Evolutionary conservation across 2,113 vertebrate species (phyloP).

Genomic region (Gadus macrocephalus): DNA sequence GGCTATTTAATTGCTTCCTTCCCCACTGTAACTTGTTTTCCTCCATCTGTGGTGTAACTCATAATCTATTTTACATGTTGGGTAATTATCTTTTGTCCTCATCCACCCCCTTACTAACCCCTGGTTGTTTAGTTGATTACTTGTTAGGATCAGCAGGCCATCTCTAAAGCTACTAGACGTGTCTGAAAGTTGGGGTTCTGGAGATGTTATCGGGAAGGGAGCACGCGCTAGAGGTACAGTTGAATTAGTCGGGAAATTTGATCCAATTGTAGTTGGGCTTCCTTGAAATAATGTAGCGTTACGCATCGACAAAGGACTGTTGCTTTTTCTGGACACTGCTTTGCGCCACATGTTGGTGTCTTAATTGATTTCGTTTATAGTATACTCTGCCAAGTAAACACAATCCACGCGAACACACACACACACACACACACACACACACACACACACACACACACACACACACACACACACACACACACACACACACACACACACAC

Average conservation of each 20-base stretch:
- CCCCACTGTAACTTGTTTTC: slow-evolving; percentile 67
- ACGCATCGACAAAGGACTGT: too few species aligned
- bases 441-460: too few species aligned
- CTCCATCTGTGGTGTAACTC: slow-evolving; percentile 69
- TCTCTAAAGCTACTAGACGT: background rate
- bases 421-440: background rate
- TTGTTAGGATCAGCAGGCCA: slow-evolving; percentile 57
- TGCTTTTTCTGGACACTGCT: too few species aligned
- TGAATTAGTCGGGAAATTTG: background rate
- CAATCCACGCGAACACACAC: slow-evolving; percentile 52
- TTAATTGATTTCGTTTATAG: slow-evolving; percentile 43
- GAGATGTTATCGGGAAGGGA: background rate
- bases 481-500: slow-evolving; percentile 43
- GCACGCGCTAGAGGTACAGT: background rate
- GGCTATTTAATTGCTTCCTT: slow-evolving; percentile 75
- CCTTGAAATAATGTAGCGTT: too few species aligned
- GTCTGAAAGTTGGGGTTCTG: too few species aligned
- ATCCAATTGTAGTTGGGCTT: too few species aligned
- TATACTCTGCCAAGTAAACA: slow-evolving; percentile 68
- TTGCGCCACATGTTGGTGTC: slow-evolving; percentile 45
- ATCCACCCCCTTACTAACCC: slow-evolving; percentile 59
- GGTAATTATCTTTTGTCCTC: slow-evolving; percentile 67
- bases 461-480: background rate
- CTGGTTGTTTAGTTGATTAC: slow-evolving; percentile 56
- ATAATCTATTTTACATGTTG: slow-evolving; percentile 69